Base-by-base conservation (phyloP, 2,888 invertebrate species). In the Hirtodrosophila duncani region DNA sequence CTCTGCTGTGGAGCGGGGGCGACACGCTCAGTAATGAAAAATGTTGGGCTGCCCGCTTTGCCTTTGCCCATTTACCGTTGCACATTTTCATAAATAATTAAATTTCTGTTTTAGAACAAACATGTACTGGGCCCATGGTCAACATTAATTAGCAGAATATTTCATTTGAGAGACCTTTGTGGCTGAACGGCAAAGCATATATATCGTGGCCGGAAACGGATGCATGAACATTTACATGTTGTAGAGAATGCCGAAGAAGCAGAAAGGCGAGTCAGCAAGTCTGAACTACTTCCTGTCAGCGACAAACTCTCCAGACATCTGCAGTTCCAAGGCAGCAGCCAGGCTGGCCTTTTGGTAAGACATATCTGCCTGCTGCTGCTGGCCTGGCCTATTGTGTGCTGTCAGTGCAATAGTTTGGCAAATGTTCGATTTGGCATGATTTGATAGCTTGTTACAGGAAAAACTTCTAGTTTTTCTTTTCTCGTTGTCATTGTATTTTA, bases 31-130 rank as follows among this genome's bases (percentile, higher is more conserved):
- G 60, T 75, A 71, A 71, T 71, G 75, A 75, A 71, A 71, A 71
- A 71, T 63, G 60, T 60, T 70, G 11, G 6, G 50, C 48, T 43
- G 9, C 16, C 18, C 16, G 52, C 46, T 46, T 59, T 43, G 10
- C 13, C 44, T 57, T 18, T 27, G 20, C 20, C 7, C 20, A 20
- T 50, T 51, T 36, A 34, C 23, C 61, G 56, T 50, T 61, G 61
- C 72, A 70, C 70, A 68, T 72, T 71, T 75, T 75, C 77, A 77
- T 77, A 72, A 77, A 72, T 74, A 74, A 74, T 74, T 74, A 77
- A 77, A 71, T 55, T 56, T 62, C 51, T 53, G 51, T 43, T 37
- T 31, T 24, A 29, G 38, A 11, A 50, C 24, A 16, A 31, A 46
- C 30, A 24, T 46, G 31, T 41, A 70, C 66, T 49, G 53, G 61